These are phyloP conservation scores for Hecatera dysodea DNA, from an alignment of 2,888 invertebrate genomes.

Conservation along the genomic window DNA sequence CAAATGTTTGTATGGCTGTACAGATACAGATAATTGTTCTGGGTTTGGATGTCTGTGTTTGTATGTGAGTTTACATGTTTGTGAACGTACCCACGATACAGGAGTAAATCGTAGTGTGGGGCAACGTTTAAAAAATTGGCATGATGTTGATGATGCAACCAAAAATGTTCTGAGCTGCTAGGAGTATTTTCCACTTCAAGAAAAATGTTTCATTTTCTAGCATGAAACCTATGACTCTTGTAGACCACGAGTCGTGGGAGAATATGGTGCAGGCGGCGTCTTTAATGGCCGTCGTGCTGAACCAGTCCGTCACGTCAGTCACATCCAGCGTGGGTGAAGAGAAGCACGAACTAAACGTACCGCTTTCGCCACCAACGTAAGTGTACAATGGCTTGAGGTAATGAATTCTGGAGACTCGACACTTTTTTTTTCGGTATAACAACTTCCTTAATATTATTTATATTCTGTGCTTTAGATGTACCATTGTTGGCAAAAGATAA, in stretches of 20 bases:
- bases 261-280: constrained; percentile 85
- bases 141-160: too few species aligned
- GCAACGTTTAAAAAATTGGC: too few species aligned
- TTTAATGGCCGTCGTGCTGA: constrained; percentile 79
- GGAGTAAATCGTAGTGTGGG: too few species aligned
- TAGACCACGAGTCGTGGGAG: constrained; percentile 86
- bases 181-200: not conserved
- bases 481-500: too few species aligned
- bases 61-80: too few species aligned
- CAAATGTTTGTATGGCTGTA: too few species aligned
- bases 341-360: constrained; percentile 17
- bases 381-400: not conserved
- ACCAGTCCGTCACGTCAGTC: constrained; percentile 62
- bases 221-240: constrained; percentile 67
- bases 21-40: too few species aligned
- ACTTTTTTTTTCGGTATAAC: not conserved
- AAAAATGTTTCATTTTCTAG: constrained; percentile 31
- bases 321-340: not conserved
- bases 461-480: not conserved
- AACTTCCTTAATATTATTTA: not conserved
- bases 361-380: constrained; percentile 27
- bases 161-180: too few species aligned
- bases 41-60: too few species aligned
- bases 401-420: not conserved
- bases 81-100: too few species aligned